Evolutionary conservation across 2,113 vertebrate species (phyloP).

Genomic region (Cathartes aura): DNA sequence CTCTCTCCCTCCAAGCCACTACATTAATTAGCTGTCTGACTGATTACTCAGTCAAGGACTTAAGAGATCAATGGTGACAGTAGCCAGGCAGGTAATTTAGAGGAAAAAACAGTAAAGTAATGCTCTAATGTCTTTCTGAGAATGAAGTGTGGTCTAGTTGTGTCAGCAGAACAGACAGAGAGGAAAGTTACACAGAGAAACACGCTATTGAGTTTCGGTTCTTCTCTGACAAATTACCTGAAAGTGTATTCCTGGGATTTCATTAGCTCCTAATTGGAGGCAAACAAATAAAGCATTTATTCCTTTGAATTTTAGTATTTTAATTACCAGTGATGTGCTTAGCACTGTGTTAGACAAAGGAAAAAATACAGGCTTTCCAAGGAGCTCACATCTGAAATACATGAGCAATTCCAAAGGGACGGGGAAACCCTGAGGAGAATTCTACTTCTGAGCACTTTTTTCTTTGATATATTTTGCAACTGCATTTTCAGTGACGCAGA

Average conservation of each 20-base stretch:
- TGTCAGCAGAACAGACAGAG: constrained; percentile 34
- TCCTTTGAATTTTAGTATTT: constrained; percentile 19
- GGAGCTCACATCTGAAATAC: neutral
- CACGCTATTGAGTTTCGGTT: neutral
- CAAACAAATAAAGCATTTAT: constrained; percentile 31
- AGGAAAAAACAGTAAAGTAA: neutral
- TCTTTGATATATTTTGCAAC: constrained; percentile 20
- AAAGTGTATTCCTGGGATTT: constrained; percentile 15
- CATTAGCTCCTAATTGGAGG: constrained; percentile 41
- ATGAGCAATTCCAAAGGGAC: neutral
- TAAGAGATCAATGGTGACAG: constrained; percentile 58
- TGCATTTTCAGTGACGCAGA: constrained; percentile 8
- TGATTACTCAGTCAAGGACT: constrained; percentile 57
- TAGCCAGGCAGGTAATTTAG: constrained; percentile 57
- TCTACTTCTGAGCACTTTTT: neutral
- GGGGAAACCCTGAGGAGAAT: neutral
- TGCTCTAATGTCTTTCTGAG: constrained; percentile 29
- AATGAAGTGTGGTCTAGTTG: constrained; percentile 20
- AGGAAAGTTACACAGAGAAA: neutral
- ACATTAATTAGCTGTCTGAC: constrained; percentile 61
- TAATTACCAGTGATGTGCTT: neutral
- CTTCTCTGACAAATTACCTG: constrained; percentile 23
- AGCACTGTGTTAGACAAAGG: neutral
- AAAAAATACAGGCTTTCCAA: neutral
- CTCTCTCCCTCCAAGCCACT: constrained; percentile 6